Conservation (phyloP, 2,888 invertebrate species). For the Leptodirus hochenwartii region DNA sequence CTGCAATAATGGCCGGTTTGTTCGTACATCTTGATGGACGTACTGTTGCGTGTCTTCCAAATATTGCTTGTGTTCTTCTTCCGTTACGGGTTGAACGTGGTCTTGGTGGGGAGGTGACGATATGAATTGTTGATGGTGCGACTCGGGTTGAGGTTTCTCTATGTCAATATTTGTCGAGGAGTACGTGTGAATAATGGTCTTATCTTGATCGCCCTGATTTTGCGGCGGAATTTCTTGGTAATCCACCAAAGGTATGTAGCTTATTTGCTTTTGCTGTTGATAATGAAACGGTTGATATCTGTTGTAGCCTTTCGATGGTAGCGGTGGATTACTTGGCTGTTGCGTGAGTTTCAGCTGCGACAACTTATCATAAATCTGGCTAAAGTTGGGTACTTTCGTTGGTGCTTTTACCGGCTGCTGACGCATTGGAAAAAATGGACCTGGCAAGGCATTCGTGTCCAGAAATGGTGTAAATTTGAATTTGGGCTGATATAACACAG, state of each 20-base stretch:
- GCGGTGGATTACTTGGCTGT: slow-evolving; percentile 12
- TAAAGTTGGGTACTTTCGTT: slow-evolving; percentile 20
- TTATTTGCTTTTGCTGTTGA: slow-evolving; percentile 11
- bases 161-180: slow-evolving; percentile 24
- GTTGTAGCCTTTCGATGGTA: slow-evolving; percentile 11
- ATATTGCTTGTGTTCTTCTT: slow-evolving; percentile 9
- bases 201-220: slow-evolving; percentile 11
- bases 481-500: slow-evolving; percentile 6
- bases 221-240: slow-evolving; percentile 4
- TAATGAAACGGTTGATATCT: slow-evolving; percentile 4
- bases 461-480: slow-evolving; percentile 30
- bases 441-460: slow-evolving; percentile 33
- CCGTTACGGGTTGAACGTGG: slow-evolving; percentile 8
- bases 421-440: slow-evolving; percentile 32
- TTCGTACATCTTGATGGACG: slow-evolving; percentile 5
- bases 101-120: slow-evolving; percentile 8
- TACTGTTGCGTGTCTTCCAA: slow-evolving; percentile 10
- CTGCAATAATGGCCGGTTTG: too few species aligned
- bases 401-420: slow-evolving; percentile 9
- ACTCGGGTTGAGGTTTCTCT: slow-evolving; percentile 4
- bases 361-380: slow-evolving; percentile 25
- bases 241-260: slow-evolving; percentile 13
- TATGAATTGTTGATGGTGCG: slow-evolving; percentile 8
- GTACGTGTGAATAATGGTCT: slow-evolving; percentile 23
- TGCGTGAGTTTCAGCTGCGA: slow-evolving; percentile 22